Evolutionary conservation across 2,888 invertebrate species (phyloP).

Genomic region (Eilema depressum): DNA sequence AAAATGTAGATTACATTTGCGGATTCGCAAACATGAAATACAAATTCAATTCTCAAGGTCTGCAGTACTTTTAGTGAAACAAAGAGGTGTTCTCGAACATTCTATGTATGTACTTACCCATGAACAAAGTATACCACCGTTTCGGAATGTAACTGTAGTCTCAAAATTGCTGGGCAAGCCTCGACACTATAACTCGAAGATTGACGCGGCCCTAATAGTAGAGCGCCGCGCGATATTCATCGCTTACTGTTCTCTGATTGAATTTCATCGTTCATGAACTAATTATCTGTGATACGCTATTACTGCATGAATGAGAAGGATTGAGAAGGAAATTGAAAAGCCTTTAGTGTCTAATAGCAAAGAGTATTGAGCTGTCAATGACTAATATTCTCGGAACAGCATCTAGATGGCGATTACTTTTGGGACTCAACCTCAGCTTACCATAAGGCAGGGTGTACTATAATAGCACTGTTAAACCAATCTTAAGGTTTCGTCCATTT

Average conservation of each 20-base stretch:
- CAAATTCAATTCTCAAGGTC: conserved; percentile 17
- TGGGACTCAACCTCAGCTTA: too few species aligned
- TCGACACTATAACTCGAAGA: conserved; percentile 56
- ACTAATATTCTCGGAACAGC: not conserved
- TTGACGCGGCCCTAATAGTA: conserved; percentile 75
- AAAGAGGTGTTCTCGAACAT: not conserved
- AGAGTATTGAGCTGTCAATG: too few species aligned
- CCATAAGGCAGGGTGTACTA: too few species aligned
- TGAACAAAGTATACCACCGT: conserved; percentile 41
- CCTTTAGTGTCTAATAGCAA: not conserved
- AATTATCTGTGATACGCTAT: conserved; percentile 69
- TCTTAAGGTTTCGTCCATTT: too few species aligned
- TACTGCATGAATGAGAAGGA: conserved; percentile 47
- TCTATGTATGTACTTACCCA: not conserved
- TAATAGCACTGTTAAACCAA: too few species aligned
- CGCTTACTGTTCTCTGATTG: conserved; percentile 79
- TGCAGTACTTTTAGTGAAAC: conserved; percentile 18
- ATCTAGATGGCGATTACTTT: not conserved
- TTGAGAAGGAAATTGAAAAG: not conserved
- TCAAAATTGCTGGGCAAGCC: conserved; percentile 63
- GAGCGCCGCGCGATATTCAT: conserved; percentile 73
- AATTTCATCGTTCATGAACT: conserved; percentile 66
- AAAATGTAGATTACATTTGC: conserved; percentile 41
- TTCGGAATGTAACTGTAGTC: conserved; percentile 71
- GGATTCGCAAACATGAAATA: conserved; percentile 27